Evolutionary conservation across 2,797 vertebrate genomes (phyloP), one percentile per base, ranked within the genome.

Genomic region (Benthosema pterotum): DNA sequence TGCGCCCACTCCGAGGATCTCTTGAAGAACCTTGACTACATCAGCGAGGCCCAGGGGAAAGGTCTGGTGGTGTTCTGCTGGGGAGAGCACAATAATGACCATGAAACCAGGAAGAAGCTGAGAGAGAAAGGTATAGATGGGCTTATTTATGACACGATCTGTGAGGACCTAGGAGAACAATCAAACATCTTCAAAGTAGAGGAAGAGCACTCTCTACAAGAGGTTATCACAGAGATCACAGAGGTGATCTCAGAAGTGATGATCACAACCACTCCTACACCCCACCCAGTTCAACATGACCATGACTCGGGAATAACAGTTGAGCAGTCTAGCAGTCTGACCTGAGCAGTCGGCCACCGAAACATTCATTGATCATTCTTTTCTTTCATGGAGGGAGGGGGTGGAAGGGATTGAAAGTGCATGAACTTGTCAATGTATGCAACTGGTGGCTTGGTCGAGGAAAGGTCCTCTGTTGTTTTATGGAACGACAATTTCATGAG

Each of bases 71-170:
- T 99, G 52, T 99, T 99, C 87, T 94, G 96, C 55, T 99, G 98
- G 97, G 98, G 97, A 0, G 96, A 99, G 2, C 95, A 98, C 65
- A 96, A 96, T 85, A 99, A 99, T 13, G 92, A 97, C 52, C 94
- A 95, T 0, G 93, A 96, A 22, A 98, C 89, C 87, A 91, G 97
- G 65, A 94, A 73, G 77, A 94, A 83, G 67, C 79, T 98, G 85
- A 94, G 91, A 74, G 94, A 95, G 70, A 91, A 93, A 66, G 95
- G 97, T 32, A 94, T 99, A 38, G 91, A 98, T 67, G 98, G 98
- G 46, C 90, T 99, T 47, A 95, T 99, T 86, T 98, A 99, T 76
- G 98, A 99, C 83, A 95, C 96, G 79, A 98, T 99, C 89, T 96
- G 96, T 3, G 97, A 99, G 5, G 94, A 92, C 2, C 90, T 93